Conservation (phyloP, 2,797 vertebrate species). For the Danionella dracula region DNA sequence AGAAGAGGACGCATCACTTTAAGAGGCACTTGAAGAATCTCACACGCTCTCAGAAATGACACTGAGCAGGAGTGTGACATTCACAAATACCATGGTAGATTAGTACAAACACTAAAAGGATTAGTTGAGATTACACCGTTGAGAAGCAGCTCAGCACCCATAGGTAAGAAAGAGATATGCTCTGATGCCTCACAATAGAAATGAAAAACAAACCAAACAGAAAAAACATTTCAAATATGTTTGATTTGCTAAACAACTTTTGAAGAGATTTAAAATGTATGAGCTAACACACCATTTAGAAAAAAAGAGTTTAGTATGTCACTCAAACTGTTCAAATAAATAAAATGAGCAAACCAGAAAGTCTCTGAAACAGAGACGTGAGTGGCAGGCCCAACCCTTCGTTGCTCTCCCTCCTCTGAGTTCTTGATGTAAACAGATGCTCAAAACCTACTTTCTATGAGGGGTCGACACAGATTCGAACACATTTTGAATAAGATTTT, state of each 20-base stretch:
- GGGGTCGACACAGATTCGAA: too few species aligned
- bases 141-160: constrained; percentile 38
- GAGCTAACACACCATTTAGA: too few species aligned
- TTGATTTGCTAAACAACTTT: not conserved
- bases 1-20: constrained; percentile 71
- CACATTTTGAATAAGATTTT: too few species aligned
- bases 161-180: not conserved
- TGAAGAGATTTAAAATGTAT: too few species aligned
- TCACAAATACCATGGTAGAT: constrained; percentile 39
- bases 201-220: not conserved
- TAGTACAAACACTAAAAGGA: constrained; percentile 56
- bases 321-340: too few species aligned
- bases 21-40: constrained; percentile 34
- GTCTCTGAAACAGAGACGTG: too few species aligned
- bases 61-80: constrained; percentile 30
- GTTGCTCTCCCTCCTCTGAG: too few species aligned
- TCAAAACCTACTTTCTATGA: too few species aligned
- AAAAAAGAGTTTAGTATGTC: too few species aligned
- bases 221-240: not conserved
- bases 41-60: constrained; percentile 7
- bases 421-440: too few species aligned
- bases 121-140: constrained; percentile 64
- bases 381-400: too few species aligned
- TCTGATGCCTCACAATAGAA: not conserved
- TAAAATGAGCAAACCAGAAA: too few species aligned